phyloP scores from a whole-genome alignment of 2,888 invertebrate species.

The Spodoptera exigua region DNA sequence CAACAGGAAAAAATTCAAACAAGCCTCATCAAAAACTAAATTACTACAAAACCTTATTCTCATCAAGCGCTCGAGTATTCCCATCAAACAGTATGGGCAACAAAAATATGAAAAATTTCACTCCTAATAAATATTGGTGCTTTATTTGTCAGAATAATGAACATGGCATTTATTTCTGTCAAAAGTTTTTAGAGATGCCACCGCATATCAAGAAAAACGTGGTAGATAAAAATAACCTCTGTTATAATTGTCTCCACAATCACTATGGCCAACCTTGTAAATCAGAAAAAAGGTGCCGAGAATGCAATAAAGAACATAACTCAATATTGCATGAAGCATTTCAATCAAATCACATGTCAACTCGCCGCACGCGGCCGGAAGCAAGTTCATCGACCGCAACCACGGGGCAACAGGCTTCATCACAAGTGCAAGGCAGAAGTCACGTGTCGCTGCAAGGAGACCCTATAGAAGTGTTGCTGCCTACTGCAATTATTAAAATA shows the following conservation, averaged over 20 bases:
- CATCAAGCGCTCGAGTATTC: too few species aligned
- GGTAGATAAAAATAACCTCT: conserved; percentile 7
- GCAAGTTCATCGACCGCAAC: neutral
- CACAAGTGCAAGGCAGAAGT: too few species aligned
- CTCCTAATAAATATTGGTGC: conserved; percentile 5
- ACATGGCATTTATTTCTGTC: conserved; percentile 10
- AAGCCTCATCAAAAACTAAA: too few species aligned
- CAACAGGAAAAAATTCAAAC: conserved; percentile 3
- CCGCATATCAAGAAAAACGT: neutral
- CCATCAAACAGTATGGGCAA: too few species aligned
- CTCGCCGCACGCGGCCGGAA: too few species aligned
- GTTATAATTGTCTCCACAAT: conserved; percentile 7
- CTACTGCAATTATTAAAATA: too few species aligned
- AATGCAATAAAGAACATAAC: conserved; percentile 9
- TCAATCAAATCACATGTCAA: too few species aligned
- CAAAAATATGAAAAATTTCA: conserved; percentile 14
- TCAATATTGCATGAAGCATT: conserved; percentile 1
- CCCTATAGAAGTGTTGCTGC: too few species aligned
- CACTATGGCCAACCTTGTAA: conserved; percentile 1
- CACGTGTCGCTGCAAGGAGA: too few species aligned
- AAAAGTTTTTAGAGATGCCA: conserved; percentile 8
- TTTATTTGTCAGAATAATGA: conserved; percentile 2
- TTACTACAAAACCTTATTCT: too few species aligned
- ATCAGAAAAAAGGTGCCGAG: conserved; percentile 2
- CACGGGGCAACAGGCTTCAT: neutral